A percentile compares a stretch with the other conserved stretches of the same genome.
phyloP scores from a whole-genome alignment of 2,888 invertebrate genomes.

The Trichogramma dendrolimi region DNA sequence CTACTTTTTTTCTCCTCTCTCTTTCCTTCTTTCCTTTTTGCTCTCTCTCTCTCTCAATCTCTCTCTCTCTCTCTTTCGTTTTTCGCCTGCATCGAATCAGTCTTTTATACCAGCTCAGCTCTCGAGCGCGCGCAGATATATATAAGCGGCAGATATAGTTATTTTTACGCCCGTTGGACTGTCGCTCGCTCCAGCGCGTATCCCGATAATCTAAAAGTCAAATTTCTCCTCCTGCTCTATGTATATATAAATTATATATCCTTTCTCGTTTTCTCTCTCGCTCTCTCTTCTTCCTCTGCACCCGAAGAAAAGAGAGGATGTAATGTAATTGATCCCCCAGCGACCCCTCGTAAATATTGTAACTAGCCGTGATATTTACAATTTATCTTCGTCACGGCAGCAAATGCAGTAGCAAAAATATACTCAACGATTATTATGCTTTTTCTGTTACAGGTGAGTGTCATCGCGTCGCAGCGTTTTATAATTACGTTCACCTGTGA shows the following conservation, averaged over 20 bases:
- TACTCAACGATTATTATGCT: too few species aligned
- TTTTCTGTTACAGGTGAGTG: too few species aligned
- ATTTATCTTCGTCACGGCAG: too few species aligned
- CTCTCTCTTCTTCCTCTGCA: conserved; percentile 10
- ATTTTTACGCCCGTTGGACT: conserved; percentile 32
- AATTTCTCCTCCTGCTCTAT: conserved; percentile 34
- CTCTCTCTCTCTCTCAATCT: conserved; percentile 8
- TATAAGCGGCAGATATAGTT: not conserved
- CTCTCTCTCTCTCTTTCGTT: not conserved
- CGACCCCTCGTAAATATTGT: too few species aligned
- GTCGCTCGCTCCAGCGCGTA: conserved; percentile 36
- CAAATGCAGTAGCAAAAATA: too few species aligned
- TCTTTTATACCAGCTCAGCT: conserved; percentile 30
- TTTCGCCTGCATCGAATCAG: conserved; percentile 41
- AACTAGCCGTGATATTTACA: too few species aligned
- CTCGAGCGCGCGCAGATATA: conserved; percentile 20
- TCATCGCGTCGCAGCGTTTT: too few species aligned
- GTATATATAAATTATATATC: not conserved
- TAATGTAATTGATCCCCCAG: conserved; percentile 25
- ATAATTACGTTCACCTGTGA: too few species aligned
- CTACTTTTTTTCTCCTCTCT: conserved; percentile 5
- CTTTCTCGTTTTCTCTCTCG: conserved; percentile 6
- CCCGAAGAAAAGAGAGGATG: not conserved
- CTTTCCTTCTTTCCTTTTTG: conserved; percentile 11
- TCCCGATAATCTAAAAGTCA: conserved; percentile 46